phyloP scores from a whole-genome alignment of 2,888 invertebrate genomes.

The Hoplodrina blanda region DNA sequence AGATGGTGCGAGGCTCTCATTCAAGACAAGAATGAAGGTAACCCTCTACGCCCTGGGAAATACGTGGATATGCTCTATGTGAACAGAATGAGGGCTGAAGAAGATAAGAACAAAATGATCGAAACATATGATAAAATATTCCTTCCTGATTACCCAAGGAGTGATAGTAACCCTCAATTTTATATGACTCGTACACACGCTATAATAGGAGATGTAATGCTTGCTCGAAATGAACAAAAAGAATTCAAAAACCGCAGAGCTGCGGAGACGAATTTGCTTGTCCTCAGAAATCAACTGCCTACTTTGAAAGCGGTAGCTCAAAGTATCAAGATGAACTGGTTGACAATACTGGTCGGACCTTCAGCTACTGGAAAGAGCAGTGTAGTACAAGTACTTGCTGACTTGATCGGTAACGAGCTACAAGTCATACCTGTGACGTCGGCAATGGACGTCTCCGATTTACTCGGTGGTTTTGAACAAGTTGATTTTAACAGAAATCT shows the following conservation, averaged over 20 bases:
- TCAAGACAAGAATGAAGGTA: conserved; percentile 75
- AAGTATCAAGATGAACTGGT: conserved; percentile 97
- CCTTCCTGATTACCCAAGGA: conserved; percentile 84
- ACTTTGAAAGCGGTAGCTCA: conserved; percentile 95
- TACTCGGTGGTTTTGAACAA: conserved; percentile 99
- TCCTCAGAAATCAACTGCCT: conserved; percentile 91
- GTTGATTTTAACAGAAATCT: conserved; percentile 93
- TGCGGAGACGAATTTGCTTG: conserved; percentile 81
- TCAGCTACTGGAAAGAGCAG: conserved; percentile 95
- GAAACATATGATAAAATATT: conserved; percentile 88
- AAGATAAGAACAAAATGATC: conserved; percentile 94
- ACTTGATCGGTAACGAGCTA: conserved; percentile 93
- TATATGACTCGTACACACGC: conserved; percentile 91
- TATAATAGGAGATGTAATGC: conserved; percentile 92
- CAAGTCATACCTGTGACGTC: conserved; percentile 96
- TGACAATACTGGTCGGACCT: conserved; percentile 96
- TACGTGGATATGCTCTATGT: conserved; percentile 95
- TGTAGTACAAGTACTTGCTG: conserved; percentile 94
- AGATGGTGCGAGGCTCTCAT: conserved; percentile 97
- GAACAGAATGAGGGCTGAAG: conserved; percentile 95
- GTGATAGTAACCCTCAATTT: conserved; percentile 90
- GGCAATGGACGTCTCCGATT: conserved; percentile 98
- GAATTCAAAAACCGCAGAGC: conserved; percentile 78
- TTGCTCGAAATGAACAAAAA: conserved; percentile 84
- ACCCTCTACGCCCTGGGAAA: conserved; percentile 88